phyloP scores from a whole-genome alignment of 2,113 vertebrate genomes.

The Tretioscincus oriximinensis region DNA sequence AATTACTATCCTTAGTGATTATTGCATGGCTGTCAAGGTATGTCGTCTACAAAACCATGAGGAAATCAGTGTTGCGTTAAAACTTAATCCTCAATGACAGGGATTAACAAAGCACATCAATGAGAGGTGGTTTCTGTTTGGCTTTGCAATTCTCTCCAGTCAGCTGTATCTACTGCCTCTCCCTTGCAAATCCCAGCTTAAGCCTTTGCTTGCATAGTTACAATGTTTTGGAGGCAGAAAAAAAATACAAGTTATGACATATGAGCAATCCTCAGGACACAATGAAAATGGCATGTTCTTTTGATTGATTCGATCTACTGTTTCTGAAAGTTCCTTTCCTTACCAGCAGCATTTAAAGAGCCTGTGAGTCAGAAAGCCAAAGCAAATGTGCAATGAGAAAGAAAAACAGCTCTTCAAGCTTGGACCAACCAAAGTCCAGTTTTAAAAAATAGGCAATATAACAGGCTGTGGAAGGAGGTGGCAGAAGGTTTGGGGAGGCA shows the following conservation, averaged over 20 bases:
- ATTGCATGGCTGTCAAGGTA: neutral
- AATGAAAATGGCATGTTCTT: neutral
- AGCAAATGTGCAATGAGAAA: neutral
- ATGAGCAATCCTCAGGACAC: neutral
- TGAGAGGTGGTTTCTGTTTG: neutral
- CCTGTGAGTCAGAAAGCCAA: neutral
- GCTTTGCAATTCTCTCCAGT: neutral
- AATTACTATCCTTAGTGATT: neutral
- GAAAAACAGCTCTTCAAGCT: neutral
- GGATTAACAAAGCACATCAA: conserved; percentile 1
- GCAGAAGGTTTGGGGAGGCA: too few relatives aligned
- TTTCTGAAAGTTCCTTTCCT: neutral
- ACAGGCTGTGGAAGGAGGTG: too few relatives aligned
- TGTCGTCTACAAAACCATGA: neutral
- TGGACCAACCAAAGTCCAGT: neutral
- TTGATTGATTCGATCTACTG: neutral
- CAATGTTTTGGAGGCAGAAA: neutral
- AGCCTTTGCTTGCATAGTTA: neutral
- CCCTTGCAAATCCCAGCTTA: neutral
- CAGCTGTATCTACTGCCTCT: neutral
- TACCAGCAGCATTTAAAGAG: neutral
- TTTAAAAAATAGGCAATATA: too few relatives aligned
- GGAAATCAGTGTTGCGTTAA: neutral
- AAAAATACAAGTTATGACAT: neutral
- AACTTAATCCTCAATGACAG: neutral